Evolutionary conservation across 1,140 invertebrate species (phyloP), one percentile per base, ranked within the genome.

Genomic region (Myzus persicae): DNA sequence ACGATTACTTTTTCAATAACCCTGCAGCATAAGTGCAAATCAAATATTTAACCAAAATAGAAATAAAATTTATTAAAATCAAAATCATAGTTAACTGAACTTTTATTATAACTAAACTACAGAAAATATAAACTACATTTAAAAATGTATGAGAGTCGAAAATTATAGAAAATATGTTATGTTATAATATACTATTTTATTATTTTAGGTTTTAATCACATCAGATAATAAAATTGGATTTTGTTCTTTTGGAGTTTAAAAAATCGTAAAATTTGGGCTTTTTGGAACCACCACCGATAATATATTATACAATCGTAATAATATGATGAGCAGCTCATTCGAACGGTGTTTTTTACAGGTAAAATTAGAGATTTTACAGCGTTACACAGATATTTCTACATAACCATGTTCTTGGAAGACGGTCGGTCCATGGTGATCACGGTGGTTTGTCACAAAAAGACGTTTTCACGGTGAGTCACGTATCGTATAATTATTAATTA

Each of bases 311-410:
- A 67, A n/a, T n/a, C 31, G 11, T 67, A 67, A 67, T 67, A 67
- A n/a, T 59, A 9, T 59, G 48, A 51, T 2, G 48, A 51, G 48
- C 14, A n/a, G 31, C n/a, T 76, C 31, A 42, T 46, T 44, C 85
- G 1, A 46, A 48, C 31, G 14, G 18, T 48, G 18, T 82, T 85
- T 38, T 59, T 38, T 24, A 38, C 54, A 90, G 91, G 91, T 42
- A 84, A 38, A 54, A 40, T 38, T 31, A 40, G 91, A 54, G 46
- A 93, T 54, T 84, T 84, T n/a, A 38, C 91, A 3, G 11, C 22
- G 11, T 42, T 93, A 22, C 91, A 93, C 48, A 93, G 91, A 84
- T 93, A 93, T 54, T 51, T 85, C 24, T 84, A 84, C 76, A 24
- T 54, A 31, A 82, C 46, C 7, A 85, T 93, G 81, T 93, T 51